Conservation (phyloP, 2,888 invertebrate species). For the Heliconius erato region DNA sequence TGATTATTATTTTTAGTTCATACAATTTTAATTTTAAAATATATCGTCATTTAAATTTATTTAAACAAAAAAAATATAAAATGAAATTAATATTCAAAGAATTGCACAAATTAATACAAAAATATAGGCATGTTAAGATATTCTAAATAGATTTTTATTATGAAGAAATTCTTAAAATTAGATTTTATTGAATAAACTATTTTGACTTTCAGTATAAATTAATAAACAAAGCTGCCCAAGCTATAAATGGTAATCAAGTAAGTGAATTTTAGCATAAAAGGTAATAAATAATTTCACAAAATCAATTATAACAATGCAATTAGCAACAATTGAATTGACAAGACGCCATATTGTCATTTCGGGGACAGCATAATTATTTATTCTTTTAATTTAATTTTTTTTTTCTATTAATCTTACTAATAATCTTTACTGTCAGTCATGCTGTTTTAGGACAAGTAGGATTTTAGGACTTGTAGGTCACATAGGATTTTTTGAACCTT, state of each 20-base stretch:
- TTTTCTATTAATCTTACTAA: too few relatives aligned
- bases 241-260: not conserved
- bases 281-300: constrained; percentile 9
- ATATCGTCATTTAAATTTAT: not conserved
- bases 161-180: constrained; percentile 23
- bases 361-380: not conserved
- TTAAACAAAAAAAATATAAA: not conserved
- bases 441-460: too few relatives aligned
- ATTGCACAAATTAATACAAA: not conserved
- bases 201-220: not conserved
- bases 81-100: not conserved
- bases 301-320: not conserved
- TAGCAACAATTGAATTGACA: not conserved
- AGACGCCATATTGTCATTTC: not conserved
- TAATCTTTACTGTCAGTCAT: too few relatives aligned
- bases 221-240: constrained; percentile 10
- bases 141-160: not conserved
- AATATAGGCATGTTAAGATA: not conserved
- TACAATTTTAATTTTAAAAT: not conserved
- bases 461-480: too few relatives aligned
- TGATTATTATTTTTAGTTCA: not conserved
- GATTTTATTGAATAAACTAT: not conserved
- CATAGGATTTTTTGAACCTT: too few relatives aligned
- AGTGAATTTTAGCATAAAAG: not conserved
- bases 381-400: too few relatives aligned